Percentiles rank a stretch among this genome's conserved stretches.
Conservation (phyloP, 2,113 vertebrate genomes). For the Cavia porcellus region DNA sequence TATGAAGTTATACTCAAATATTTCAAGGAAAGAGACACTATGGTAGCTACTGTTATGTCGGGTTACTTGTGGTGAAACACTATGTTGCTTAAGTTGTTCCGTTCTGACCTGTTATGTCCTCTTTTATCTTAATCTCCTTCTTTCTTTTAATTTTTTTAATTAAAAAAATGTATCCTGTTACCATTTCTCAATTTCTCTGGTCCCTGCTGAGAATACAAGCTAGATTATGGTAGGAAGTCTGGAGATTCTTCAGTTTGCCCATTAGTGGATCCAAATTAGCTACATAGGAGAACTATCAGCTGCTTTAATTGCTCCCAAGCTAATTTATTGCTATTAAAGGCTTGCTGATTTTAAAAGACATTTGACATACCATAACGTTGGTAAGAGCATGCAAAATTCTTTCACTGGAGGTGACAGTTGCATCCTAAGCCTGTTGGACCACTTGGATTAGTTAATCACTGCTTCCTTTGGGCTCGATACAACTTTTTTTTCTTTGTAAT, state of each 20-base stretch:
- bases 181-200: neutral
- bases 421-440: neutral
- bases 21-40: too few relatives aligned
- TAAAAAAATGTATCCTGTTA: neutral
- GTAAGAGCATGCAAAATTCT: neutral
- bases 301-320: slow-evolving; percentile 32
- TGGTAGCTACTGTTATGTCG: too few relatives aligned
- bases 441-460: neutral
- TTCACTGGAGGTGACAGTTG: neutral
- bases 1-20: too few relatives aligned
- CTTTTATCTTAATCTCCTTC: too few relatives aligned
- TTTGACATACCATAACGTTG: neutral
- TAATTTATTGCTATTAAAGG: slow-evolving; percentile 50
- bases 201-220: neutral
- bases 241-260: slow-evolving; percentile 30
- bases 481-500: neutral
- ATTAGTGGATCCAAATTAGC: neutral
- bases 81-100: too few relatives aligned
- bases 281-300: neutral
- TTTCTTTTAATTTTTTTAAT: too few relatives aligned
- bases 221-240: neutral
- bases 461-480: neutral
- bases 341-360: neutral
- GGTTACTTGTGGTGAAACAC: too few relatives aligned
- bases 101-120: too few relatives aligned